phyloP scores from a whole-genome alignment of 2,888 invertebrate species.

The Hydrotaea cyrtoneurina region DNA sequence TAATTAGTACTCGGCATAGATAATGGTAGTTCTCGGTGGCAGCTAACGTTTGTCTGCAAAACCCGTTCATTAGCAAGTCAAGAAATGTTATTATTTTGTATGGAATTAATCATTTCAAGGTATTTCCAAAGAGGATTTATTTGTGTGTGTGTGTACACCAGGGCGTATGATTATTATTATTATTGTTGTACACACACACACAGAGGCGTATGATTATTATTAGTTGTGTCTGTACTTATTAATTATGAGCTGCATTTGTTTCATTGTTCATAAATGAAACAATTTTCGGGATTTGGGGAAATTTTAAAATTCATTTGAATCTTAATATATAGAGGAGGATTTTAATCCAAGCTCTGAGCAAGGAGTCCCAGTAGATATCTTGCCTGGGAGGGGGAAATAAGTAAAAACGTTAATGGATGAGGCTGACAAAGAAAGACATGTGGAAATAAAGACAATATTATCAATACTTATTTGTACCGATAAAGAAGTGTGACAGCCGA shows the following conservation, averaged over 20 bases:
- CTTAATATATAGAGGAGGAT: no score
- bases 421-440: no score
- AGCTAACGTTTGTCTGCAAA: not conserved
- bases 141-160: not conserved
- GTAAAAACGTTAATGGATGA: no score
- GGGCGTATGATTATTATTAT: not conserved
- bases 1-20: not conserved
- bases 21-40: not conserved
- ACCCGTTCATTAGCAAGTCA: not conserved
- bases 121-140: not conserved
- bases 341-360: no score
- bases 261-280: not conserved
- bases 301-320: not conserved
- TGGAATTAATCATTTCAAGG: no score
- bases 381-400: no score
- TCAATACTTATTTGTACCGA: no score
- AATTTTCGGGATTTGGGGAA: not conserved
- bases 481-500: no score
- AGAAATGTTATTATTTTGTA: not conserved
- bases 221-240: not conserved
- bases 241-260: not conserved
- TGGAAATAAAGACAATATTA: no score
- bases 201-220: not conserved
- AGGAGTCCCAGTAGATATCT: no score
- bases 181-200: not conserved